A percentile compares a stretch with the other conserved stretches of the same genome.
These are phyloP conservation scores for Seira musarum DNA, from an alignment of 2,888 invertebrate genomes.

Conservation along the genomic window DNA sequence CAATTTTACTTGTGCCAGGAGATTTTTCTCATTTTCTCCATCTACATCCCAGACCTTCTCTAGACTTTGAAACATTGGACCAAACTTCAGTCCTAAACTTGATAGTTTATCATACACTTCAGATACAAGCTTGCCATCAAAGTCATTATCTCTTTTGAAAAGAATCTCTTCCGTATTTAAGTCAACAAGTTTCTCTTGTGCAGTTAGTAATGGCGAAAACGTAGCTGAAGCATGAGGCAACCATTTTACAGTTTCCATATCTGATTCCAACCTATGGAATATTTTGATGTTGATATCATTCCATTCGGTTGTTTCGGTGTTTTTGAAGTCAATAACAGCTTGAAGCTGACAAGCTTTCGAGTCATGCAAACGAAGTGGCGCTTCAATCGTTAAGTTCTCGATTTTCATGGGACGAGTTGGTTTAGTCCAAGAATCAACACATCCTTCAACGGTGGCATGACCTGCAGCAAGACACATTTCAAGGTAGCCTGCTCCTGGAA, in stretches of 20 bases:
- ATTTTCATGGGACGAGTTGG: slow-evolving; percentile 32
- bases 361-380: slow-evolving; percentile 25
- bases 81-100: slow-evolving; percentile 45
- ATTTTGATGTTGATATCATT: slow-evolving; percentile 32
- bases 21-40: not conserved
- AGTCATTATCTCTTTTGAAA: not conserved
- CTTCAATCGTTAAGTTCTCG: slow-evolving; percentile 34
- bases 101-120: slow-evolving; percentile 46
- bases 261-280: slow-evolving; percentile 42
- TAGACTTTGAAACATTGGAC: slow-evolving; percentile 42
- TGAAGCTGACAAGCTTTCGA: slow-evolving; percentile 16
- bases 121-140: slow-evolving; percentile 24
- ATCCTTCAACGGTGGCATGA: not conserved
- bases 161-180: slow-evolving; percentile 23
- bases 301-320: slow-evolving; percentile 26
- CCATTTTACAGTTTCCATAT: slow-evolving; percentile 13
- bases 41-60: slow-evolving; percentile 39
- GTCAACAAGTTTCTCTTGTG: slow-evolving; percentile 21
- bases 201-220: slow-evolving; percentile 33
- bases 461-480: slow-evolving; percentile 51
- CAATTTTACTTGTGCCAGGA: slow-evolving; percentile 22
- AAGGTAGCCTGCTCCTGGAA: slow-evolving; percentile 47
- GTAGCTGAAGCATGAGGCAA: slow-evolving; percentile 45
- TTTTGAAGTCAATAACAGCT: slow-evolving; percentile 26
- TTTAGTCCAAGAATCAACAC: not conserved